Conservation (phyloP, 2,888 invertebrate species). For the Leucoma salicis region DNA sequence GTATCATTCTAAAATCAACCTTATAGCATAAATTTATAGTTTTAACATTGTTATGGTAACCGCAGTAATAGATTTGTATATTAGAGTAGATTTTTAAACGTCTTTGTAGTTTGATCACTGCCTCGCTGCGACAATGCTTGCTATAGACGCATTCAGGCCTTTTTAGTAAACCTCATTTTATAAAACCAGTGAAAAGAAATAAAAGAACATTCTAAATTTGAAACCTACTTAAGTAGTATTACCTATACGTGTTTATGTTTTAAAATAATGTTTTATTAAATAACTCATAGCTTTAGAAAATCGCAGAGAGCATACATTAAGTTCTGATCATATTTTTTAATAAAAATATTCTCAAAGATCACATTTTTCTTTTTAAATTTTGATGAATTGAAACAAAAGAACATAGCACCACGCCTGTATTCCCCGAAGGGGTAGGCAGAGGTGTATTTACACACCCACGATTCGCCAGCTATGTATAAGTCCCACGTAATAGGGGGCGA, state of each 20-base stretch:
- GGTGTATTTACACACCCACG: no score
- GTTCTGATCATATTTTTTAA: no score
- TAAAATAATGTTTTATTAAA: not conserved
- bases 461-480: no score
- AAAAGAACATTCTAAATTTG: slow-evolving; percentile 33
- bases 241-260: not conserved
- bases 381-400: no score
- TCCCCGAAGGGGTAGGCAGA: no score
- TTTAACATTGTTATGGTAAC: not conserved
- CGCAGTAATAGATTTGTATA: slow-evolving; percentile 36
- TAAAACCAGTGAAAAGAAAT: slow-evolving; percentile 38
- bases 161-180: slow-evolving; percentile 50
- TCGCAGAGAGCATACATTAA: no score
- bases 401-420: no score
- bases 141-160: slow-evolving; percentile 54
- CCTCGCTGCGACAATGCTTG: slow-evolving; percentile 58
- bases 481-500: no score
- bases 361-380: no score
- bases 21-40: slow-evolving; percentile 22
- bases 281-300: no score
- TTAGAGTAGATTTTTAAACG: slow-evolving; percentile 66
- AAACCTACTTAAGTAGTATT: slow-evolving; percentile 11
- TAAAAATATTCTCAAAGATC: no score
- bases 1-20: slow-evolving; percentile 28
- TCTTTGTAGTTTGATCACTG: slow-evolving; percentile 73